These are phyloP conservation scores for Chrosomus eos DNA, from an alignment of 2,797 vertebrate genomes.

Conservation along the genomic window DNA sequence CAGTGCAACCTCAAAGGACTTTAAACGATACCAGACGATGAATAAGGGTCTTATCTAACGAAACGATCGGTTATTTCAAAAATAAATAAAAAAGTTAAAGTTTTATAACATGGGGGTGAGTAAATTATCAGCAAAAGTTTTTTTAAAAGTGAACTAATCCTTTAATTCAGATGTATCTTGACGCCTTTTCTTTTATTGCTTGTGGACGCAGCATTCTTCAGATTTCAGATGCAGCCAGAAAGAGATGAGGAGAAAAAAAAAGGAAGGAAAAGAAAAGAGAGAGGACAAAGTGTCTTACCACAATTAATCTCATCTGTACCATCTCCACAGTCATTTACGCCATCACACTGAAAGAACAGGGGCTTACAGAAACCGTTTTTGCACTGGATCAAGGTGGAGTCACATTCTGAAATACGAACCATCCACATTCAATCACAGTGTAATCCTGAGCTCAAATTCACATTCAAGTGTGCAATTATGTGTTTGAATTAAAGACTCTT, in stretches of 20 bases:
- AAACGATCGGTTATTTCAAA: too few relatives aligned
- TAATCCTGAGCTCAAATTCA: neutral
- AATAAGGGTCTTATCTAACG: too few relatives aligned
- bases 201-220: neutral
- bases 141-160: too few relatives aligned
- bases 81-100: too few relatives aligned
- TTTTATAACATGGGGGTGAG: too few relatives aligned
- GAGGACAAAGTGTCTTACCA: conserved; percentile 73
- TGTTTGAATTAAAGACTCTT: conserved; percentile 62
- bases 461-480: neutral
- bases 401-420: conserved; percentile 74
- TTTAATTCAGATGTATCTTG: neutral
- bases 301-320: conserved; percentile 86
- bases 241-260: neutral
- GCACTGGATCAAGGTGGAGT: conserved; percentile 75
- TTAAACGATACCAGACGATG: too few relatives aligned
- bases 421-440: neutral
- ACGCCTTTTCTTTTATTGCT: neutral
- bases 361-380: conserved; percentile 87
- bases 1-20: too few relatives aligned
- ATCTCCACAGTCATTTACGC: conserved; percentile 89
- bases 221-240: neutral
- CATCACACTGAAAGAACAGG: conserved; percentile 88
- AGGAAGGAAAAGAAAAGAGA: neutral
- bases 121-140: too few relatives aligned